phyloP scores from a whole-genome alignment of 2,888 invertebrate species.

The Drosophila diplacantha region DNA sequence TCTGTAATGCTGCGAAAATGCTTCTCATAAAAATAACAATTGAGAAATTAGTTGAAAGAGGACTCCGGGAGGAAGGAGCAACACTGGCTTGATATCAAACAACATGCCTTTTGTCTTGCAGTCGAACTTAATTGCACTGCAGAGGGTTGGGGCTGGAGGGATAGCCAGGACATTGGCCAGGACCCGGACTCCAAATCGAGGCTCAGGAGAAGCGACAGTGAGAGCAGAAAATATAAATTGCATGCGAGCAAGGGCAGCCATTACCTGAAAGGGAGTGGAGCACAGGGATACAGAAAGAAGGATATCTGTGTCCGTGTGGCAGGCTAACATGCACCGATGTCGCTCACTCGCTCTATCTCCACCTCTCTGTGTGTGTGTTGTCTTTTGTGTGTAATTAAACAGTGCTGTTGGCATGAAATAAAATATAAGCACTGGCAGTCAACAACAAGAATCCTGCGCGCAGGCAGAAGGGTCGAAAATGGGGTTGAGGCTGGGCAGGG shows the following conservation, averaged over 20 bases:
- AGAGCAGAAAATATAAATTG: conserved; percentile 64
- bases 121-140: conserved; percentile 68
- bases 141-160: conserved; percentile 3
- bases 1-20: conserved; percentile 62
- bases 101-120: conserved; percentile 70
- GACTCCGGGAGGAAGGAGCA: conserved; percentile 5
- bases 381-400: conserved; percentile 72
- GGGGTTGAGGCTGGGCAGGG: not conserved
- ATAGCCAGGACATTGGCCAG: conserved; percentile 11
- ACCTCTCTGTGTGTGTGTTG: conserved; percentile 30
- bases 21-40: conserved; percentile 51
- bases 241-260: conserved; percentile 66
- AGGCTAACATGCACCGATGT: conserved; percentile 32
- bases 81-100: conserved; percentile 61
- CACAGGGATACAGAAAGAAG: conserved; percentile 40
- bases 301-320: conserved; percentile 26
- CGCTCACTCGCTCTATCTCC: conserved; percentile 9
- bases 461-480: conserved; percentile 22
- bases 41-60: conserved; percentile 47
- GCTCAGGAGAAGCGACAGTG: conserved; percentile 48
- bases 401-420: conserved; percentile 72
- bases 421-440: conserved; percentile 65
- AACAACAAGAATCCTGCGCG: conserved; percentile 30
- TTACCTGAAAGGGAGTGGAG: conserved; percentile 54
- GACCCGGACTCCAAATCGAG: conserved; percentile 35